Conservation (phyloP, 2,888 invertebrate genomes). For the Agonopterix alstromeriana region DNA sequence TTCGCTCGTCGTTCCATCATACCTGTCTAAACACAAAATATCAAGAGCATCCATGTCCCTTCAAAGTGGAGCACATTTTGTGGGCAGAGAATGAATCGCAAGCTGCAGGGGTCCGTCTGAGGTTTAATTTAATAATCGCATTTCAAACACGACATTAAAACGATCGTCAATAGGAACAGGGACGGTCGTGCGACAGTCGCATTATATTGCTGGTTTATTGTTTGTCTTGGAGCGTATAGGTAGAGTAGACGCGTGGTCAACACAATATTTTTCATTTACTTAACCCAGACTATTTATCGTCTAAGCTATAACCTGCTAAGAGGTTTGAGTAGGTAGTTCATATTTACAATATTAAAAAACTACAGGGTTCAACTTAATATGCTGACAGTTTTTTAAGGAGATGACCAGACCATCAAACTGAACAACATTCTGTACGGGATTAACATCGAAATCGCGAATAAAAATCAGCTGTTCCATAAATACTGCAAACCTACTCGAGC, state of each 20-base stretch:
- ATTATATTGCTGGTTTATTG: slow-evolving; percentile 17
- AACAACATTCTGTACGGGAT: no score
- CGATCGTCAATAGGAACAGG: slow-evolving; percentile 1
- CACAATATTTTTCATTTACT: no score
- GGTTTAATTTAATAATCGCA: slow-evolving; percentile 61
- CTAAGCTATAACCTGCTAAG: no score
- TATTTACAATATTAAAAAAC: no score
- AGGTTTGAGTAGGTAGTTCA: no score
- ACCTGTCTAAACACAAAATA: slow-evolving; percentile 38
- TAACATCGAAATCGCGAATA: no score
- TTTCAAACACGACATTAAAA: slow-evolving; percentile 24
- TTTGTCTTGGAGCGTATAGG: slow-evolving; percentile 16
- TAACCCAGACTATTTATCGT: no score
- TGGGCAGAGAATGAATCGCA: slow-evolving; percentile 34
- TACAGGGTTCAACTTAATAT: no score
- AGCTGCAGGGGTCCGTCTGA: slow-evolving; percentile 44
- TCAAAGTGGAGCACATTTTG: slow-evolving; percentile 29
- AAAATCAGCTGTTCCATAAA: no score
- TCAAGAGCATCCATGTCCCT: slow-evolving; percentile 34
- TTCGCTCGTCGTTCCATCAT: slow-evolving; percentile 29
- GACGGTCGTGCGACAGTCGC: slow-evolving; percentile 11
- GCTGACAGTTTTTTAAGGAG: no score
- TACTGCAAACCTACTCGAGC: no score
- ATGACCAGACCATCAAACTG: no score
- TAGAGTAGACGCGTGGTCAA: slow-evolving; percentile 13